Conservation (phyloP, 2,797 vertebrate species). For the Myripristis murdjan region DNA sequence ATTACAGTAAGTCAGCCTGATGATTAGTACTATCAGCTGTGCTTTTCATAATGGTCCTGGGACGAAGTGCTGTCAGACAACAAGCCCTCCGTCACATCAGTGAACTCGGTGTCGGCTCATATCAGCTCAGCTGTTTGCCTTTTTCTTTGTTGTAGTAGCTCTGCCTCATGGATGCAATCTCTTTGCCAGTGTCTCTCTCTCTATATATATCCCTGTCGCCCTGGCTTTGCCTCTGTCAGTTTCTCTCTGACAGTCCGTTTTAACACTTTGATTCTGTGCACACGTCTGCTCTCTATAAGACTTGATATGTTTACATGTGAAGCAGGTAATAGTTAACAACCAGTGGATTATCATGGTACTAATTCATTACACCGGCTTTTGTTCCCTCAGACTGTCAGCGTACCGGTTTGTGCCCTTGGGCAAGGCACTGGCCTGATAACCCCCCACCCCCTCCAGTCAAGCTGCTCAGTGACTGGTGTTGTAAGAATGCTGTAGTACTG, state of each 20-base stretch:
- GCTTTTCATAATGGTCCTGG: constrained; percentile 40
- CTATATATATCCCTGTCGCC: constrained; percentile 13
- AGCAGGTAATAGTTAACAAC: not conserved
- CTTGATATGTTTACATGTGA: too few species aligned
- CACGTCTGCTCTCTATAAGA: not conserved
- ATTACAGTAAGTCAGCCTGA: constrained; percentile 36
- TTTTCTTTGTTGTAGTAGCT: constrained; percentile 26
- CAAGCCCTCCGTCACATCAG: constrained; percentile 19
- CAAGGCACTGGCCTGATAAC: constrained; percentile 13
- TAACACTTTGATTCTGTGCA: constrained; percentile 9
- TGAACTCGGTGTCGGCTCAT: constrained; percentile 38
- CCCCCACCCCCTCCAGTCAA: constrained; percentile 12
- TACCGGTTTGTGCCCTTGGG: constrained; percentile 6
- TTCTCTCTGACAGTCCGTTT: too few species aligned
- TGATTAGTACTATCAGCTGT: constrained; percentile 40
- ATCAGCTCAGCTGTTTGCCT: constrained; percentile 43
- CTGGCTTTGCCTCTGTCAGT: not conserved
- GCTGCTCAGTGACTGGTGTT: constrained; percentile 7
- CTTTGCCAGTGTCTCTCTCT: not conserved
- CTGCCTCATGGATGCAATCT: constrained; percentile 31
- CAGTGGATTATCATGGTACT: not conserved
- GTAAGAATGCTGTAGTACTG: constrained; percentile 47
- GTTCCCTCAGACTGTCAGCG: not conserved
- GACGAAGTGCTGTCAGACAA: constrained; percentile 35
- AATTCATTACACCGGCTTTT: not conserved